Percentiles rank a stretch among this genome's conserved stretches.
Conservation (phyloP, 2,113 vertebrate species). For the Climacteris rufus region DNA sequence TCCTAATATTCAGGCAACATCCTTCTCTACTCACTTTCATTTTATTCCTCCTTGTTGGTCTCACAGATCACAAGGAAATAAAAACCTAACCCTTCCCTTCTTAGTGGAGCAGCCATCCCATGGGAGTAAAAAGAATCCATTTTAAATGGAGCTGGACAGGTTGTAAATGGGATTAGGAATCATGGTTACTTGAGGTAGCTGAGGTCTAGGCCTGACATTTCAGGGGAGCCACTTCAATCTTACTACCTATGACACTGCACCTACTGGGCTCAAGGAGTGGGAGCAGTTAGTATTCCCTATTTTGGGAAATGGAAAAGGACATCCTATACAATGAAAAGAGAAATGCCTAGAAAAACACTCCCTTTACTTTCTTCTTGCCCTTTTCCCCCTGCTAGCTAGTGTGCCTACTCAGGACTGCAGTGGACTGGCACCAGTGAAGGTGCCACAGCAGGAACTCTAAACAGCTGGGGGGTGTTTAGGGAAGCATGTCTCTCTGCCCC, state of each 20-base stretch:
- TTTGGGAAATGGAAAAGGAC: neutral
- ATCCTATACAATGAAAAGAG: neutral
- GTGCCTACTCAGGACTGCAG: neutral
- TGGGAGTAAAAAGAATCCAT: neutral
- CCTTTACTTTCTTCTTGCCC: neutral
- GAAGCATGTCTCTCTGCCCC: neutral
- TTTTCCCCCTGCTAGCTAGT: neutral
- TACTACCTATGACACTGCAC: neutral
- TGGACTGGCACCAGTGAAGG: neutral
- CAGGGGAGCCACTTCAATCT: neutral
- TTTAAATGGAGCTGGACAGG: neutral
- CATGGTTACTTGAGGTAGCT: neutral
- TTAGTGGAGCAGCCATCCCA: neutral
- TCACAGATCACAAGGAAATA: neutral
- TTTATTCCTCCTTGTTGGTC: neutral
- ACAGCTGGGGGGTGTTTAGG: neutral
- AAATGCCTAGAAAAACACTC: neutral
- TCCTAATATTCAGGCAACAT: constrained; percentile 10
- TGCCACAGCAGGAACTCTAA: neutral
- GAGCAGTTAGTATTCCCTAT: neutral
- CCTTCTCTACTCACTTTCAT: neutral
- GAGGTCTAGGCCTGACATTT: neutral
- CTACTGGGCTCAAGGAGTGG: neutral
- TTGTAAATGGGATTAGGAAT: constrained; percentile 9
- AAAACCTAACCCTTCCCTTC: neutral